Percentiles rank a stretch among this genome's conserved stretches.
phyloP scores from a whole-genome alignment of 2,888 invertebrate species.

The Nephrocerus scutellatus region DNA sequence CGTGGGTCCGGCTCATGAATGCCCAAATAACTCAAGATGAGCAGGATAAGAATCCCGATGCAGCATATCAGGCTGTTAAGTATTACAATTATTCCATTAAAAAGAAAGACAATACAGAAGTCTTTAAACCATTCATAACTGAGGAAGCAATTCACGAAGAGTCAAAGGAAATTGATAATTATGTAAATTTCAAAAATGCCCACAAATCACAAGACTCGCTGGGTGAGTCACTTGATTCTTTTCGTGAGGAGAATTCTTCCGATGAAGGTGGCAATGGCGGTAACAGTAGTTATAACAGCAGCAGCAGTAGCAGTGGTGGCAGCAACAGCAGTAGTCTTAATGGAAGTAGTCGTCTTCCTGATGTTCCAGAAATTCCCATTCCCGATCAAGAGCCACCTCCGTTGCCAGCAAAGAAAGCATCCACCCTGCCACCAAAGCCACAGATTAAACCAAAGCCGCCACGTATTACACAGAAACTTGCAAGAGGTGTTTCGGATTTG shows the following conservation, averaged over 20 bases:
- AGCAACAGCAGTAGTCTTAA: slow-evolving; percentile 20
- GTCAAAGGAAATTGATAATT: slow-evolving; percentile 72
- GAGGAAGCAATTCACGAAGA: slow-evolving; percentile 74
- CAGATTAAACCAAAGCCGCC: slow-evolving; percentile 54
- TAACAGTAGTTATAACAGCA: slow-evolving; percentile 30
- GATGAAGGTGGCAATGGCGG: slow-evolving; percentile 38
- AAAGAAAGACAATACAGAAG: slow-evolving; percentile 64
- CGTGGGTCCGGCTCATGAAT: slow-evolving; percentile 73
- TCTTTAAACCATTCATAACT: slow-evolving; percentile 75
- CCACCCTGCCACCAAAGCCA: slow-evolving; percentile 45
- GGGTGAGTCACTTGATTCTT: slow-evolving; percentile 49
- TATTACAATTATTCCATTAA: slow-evolving; percentile 84
- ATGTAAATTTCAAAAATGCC: slow-evolving; percentile 64
- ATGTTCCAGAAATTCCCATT: no score
- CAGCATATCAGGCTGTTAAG: slow-evolving; percentile 83
- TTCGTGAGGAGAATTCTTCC: no score
- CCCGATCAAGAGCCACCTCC: slow-evolving; percentile 40
- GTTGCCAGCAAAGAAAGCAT: slow-evolving; percentile 47
- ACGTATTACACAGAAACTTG: slow-evolving; percentile 40
- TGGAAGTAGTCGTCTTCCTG: slow-evolving; percentile 4
- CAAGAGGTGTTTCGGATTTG: slow-evolving; percentile 46
- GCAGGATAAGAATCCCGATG: slow-evolving; percentile 82
- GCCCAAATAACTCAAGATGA: slow-evolving; percentile 79
- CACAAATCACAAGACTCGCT: slow-evolving; percentile 59
- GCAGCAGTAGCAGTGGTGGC: slow-evolving; percentile 27